Base-by-base conservation (phyloP, 2,888 invertebrate species). In the Linnaemya tessellans region DNA sequence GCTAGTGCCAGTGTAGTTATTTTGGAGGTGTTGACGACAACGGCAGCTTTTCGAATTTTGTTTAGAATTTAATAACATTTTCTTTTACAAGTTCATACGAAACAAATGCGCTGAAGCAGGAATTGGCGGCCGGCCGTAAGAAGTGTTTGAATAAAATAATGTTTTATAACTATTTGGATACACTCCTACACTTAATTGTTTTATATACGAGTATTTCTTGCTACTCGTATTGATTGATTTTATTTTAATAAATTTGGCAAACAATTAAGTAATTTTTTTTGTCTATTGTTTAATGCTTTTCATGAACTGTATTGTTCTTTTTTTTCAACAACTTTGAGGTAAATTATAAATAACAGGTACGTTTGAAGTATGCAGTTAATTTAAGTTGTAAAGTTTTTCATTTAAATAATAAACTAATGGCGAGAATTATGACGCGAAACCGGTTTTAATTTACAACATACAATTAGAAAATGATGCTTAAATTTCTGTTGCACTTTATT, bases 241-340 rank as follows among this genome's bases (percentile, higher is more conserved):
- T 64, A 22, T 18, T 62, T 73, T 67, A 35, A 35, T 62, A 46
- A 51, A 49, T 73, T 73, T 73, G 58, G 64, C 46, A 73, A 58
- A 73, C 64, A 80, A 80, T 58, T 38, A 35, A 35, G 46, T 25
- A 51, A 9, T 43, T 56, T 46, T 20, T 58, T 62, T 62, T 62
- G 46, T 51, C 60, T 64, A 41, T 79, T 70, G 49, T 70, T 70
- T 64, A n/a, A 65, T 46, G 15, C 7, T 79, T 56, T 65, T 20
- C 13, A 35, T 54, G 43, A 49, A 30, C 43, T 54, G 8, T 20
- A n/a, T 38, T 51, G 3, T 41, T 70, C 18, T n/a, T 51, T 51
- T 15, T 46, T 15, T 41, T 60, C 65, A 73, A 43, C 71, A 77
- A 73, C 62, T 67, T 80, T 84, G 71, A 80, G 80, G 73, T 84